Evolutionary conservation across 2,113 vertebrate species (phyloP).

Genomic region (Panurus biarmicus): DNA sequence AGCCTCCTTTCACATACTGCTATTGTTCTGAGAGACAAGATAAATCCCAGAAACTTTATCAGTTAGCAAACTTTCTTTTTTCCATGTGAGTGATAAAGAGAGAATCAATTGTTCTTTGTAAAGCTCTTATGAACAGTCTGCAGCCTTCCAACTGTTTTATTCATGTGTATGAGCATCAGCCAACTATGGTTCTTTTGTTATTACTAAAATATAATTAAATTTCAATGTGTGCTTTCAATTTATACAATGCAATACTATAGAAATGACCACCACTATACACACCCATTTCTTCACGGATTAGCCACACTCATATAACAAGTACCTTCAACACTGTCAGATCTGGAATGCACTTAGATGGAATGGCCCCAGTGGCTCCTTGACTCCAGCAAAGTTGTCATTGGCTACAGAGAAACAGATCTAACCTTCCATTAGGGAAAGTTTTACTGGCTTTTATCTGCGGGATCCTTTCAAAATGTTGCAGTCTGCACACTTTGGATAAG

Average conservation of each 20-base stretch:
- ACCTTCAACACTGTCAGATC: background rate
- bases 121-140: conserved; percentile 5
- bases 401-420: background rate
- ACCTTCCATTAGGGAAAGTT: background rate
- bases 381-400: background rate
- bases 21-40: background rate
- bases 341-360: background rate
- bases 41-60: background rate
- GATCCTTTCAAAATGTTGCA: background rate
- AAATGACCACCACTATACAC: background rate
- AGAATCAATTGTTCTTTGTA: conserved; percentile 9
- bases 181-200: background rate
- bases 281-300: background rate
- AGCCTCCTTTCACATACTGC: background rate
- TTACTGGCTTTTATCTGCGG: background rate
- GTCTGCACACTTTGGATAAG: background rate
- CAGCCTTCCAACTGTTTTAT: conserved; percentile 4
- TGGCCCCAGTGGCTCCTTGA: background rate
- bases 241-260: background rate
- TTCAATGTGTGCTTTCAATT: background rate
- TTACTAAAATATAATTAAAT: conserved; percentile 60
- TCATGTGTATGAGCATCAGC: background rate
- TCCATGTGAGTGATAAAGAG: background rate
- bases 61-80: background rate
- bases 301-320: background rate